Conservation (phyloP, 2,113 vertebrate species). For the Charina bottae region DNA sequence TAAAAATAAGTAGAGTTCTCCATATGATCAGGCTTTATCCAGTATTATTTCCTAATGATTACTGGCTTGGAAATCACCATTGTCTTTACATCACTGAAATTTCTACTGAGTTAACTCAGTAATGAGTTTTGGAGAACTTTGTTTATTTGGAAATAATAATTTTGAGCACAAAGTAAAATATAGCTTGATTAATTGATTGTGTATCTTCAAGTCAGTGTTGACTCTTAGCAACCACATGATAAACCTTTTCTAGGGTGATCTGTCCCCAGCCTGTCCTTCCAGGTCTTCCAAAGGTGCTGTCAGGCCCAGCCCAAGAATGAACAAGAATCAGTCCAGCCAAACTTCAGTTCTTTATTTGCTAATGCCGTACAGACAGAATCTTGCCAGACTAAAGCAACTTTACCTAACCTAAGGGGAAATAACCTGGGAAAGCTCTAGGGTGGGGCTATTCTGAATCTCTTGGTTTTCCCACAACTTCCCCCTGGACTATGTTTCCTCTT, state of each 20-base stretch:
- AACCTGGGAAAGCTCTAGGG: too few species aligned
- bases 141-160: not conserved
- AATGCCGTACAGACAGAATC: too few species aligned
- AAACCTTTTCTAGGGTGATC: not conserved
- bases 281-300: not conserved
- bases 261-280: not conserved
- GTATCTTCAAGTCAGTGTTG: not conserved
- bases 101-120: not conserved
- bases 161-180: not conserved
- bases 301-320: too few species aligned
- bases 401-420: too few species aligned
- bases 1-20: not conserved
- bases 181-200: not conserved
- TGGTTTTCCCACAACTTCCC: too few species aligned
- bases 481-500: too few species aligned
- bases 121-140: not conserved
- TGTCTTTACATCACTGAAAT: not conserved
- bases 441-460: too few species aligned
- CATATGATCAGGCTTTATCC: not conserved
- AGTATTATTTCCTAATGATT: not conserved
- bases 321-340: too few species aligned
- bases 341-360: too few species aligned
- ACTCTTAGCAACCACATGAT: not conserved
- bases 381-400: too few species aligned
- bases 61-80: not conserved